Evolutionary conservation across 2,113 vertebrate genomes (phyloP), one percentile per base, ranked within the genome.

Genomic region (Corythornis madagascariensis): DNA sequence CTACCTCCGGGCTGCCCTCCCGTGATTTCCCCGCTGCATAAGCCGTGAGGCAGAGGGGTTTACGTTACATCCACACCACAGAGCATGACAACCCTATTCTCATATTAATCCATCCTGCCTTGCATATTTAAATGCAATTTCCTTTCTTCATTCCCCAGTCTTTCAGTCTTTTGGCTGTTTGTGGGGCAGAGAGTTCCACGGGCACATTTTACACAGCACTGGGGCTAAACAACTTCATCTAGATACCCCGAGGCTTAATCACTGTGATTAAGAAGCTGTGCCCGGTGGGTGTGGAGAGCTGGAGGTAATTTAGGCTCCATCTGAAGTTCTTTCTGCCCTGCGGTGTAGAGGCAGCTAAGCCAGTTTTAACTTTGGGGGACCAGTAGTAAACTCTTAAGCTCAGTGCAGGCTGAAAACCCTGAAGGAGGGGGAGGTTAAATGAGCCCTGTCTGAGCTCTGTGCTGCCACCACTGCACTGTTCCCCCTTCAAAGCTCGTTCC

Each of bases 251-350:
- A 72, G 69, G 60, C 47, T 67, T 38, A 11, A 64, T 40, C 14
- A 5, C 38, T 20, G 50, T 38, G 19, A 1, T 8, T 64, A 60
- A 72, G 38, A 43, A 83, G 63, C 80, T 8, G 82, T 56, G 59
- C 75, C 60, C 0, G 0, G 63, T 26, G 73, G 59, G 38, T 29
- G 48, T 31, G 53, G 18, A 42, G 52, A 42, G 59, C n/a, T 25
- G 48, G 26, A 60, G 80, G 66, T 28, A 6, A 2, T 26, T 26
- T 16, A 24, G 90, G 52, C 33, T 71, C 52, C 10, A 24, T 18
- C 53, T 64, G 47, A 31, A 79, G 29, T 1, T 0, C 42, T 1
- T 1, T 33, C 65, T 77, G 61, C 38, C 82, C 76, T 0, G 1
- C 0, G 1, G 22, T 3, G 8, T 20, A 28, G 40, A 13, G 29